Conservation (phyloP, 2,888 invertebrate species). For the Drosophila ustulata region DNA sequence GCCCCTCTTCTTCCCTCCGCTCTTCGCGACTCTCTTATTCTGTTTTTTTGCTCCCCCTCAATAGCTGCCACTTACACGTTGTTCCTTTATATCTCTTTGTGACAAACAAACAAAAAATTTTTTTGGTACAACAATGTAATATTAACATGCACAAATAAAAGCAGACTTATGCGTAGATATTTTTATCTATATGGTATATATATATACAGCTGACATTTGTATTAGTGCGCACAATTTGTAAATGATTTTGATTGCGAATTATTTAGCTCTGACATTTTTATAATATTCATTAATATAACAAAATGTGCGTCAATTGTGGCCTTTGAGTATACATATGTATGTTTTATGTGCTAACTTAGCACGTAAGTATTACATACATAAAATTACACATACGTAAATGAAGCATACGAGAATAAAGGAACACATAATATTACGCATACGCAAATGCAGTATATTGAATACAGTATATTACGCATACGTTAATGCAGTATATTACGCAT, state of each 20-base stretch:
- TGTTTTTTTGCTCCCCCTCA: not conserved
- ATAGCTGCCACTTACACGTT: constrained; percentile 21
- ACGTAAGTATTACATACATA: too few relatives aligned
- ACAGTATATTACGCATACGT: too few relatives aligned
- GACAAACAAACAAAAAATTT: constrained; percentile 60
- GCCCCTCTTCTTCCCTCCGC: not conserved
- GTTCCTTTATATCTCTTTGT: constrained; percentile 40
- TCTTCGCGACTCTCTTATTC: not conserved
- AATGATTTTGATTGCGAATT: constrained; percentile 38
- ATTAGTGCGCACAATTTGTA: constrained; percentile 29
- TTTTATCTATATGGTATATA: not conserved
- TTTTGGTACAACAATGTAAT: constrained; percentile 42
- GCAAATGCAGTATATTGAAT: too few relatives aligned
- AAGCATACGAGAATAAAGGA: too few relatives aligned
- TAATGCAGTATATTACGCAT: too few relatives aligned
- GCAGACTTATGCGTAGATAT: not conserved
- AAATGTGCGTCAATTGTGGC: not conserved
- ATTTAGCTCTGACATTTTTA: constrained; percentile 8
- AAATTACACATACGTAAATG: too few relatives aligned
- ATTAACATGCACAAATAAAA: constrained; percentile 8
- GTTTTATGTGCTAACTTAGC: too few relatives aligned
- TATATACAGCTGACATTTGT: constrained; percentile 15
- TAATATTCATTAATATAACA: constrained; percentile 4
- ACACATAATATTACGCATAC: too few relatives aligned
- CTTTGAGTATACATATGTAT: not conserved